Evolutionary conservation across 2,797 vertebrate species (phyloP).

Genomic region (Darevskia nairensis): DNA sequence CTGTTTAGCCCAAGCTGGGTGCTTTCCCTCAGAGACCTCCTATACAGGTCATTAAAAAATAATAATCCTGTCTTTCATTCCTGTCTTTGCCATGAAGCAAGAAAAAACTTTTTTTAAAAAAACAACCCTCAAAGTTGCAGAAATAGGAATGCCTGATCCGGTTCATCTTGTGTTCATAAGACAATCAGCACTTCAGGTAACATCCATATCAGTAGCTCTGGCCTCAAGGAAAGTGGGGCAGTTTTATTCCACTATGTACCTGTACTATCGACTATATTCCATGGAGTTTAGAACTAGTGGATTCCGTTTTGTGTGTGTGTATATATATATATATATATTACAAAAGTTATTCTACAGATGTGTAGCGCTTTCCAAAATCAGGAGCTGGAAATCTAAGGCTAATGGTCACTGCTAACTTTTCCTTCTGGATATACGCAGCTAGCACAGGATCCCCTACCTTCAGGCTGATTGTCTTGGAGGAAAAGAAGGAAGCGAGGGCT

Average conservation of each 20-base stretch:
- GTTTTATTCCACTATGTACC: not conserved
- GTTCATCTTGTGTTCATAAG: not conserved
- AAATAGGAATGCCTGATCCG: not conserved
- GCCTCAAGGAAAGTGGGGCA: not conserved
- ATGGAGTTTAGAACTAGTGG: not conserved
- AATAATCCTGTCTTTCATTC: conserved; percentile 5
- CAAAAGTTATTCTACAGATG: not conserved
- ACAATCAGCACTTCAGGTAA: not conserved
- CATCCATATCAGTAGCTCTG: not conserved
- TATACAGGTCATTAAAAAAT: no score
- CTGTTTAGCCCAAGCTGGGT: not conserved
- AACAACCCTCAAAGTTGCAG: not conserved
- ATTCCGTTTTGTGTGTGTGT: not conserved
- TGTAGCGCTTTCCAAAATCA: not conserved
- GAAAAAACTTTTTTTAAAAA: not conserved
- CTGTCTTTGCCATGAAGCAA: not conserved
- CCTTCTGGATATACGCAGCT: no score
- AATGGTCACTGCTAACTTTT: no score
- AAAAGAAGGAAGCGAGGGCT: not conserved
- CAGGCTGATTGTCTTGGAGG: not conserved
- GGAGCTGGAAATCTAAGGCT: no score
- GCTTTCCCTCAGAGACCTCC: not conserved
- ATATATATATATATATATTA: no score
- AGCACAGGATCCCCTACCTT: not conserved
- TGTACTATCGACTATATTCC: not conserved